phyloP scores from a whole-genome alignment of 2,888 invertebrate species.

The Caenorhabditis doughertyi region DNA sequence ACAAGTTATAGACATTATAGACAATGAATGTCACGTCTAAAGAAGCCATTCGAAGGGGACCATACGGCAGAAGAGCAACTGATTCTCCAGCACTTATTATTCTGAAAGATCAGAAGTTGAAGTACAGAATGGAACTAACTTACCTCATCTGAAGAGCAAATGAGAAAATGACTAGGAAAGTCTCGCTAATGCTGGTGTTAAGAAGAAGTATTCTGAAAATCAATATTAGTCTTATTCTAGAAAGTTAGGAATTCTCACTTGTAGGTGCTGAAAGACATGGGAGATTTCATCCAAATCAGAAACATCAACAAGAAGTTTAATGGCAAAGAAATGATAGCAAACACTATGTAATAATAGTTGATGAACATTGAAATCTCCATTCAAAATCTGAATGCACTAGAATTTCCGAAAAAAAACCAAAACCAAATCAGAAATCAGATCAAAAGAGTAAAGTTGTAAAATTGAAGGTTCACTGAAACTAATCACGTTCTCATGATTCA shows the following conservation, averaged over 20 bases:
- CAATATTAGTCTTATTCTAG: neutral
- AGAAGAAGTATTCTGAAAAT: slow-evolving; percentile 50
- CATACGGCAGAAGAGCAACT: slow-evolving; percentile 50
- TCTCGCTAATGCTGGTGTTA: slow-evolving; percentile 54
- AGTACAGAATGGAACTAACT: neutral
- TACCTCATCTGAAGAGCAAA: slow-evolving; percentile 52
- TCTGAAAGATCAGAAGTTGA: slow-evolving; percentile 3
- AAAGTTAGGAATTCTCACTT: slow-evolving; percentile 18
- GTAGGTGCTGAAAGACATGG: slow-evolving; percentile 47
- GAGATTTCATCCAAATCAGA: slow-evolving; percentile 53
- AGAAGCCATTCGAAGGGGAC: slow-evolving; percentile 27
- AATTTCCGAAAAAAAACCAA: neutral
- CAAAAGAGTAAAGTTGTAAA: neutral
- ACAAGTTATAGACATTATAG: slow-evolving; percentile 54
- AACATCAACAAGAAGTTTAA: slow-evolving; percentile 42
- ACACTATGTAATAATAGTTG: slow-evolving; percentile 49
- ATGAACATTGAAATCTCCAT: slow-evolving; percentile 50
- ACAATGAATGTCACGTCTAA: slow-evolving; percentile 33
- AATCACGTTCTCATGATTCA: slow-evolving; percentile 7
- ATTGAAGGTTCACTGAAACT: slow-evolving; percentile 6
- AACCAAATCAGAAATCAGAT: slow-evolving; percentile 17
- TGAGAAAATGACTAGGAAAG: slow-evolving; percentile 48
- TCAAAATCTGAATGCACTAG: neutral
- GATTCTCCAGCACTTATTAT: slow-evolving; percentile 59
- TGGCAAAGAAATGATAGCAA: slow-evolving; percentile 29